phyloP scores from a whole-genome alignment of 2,888 invertebrate species.

The Gisinianus flammeolus region DNA sequence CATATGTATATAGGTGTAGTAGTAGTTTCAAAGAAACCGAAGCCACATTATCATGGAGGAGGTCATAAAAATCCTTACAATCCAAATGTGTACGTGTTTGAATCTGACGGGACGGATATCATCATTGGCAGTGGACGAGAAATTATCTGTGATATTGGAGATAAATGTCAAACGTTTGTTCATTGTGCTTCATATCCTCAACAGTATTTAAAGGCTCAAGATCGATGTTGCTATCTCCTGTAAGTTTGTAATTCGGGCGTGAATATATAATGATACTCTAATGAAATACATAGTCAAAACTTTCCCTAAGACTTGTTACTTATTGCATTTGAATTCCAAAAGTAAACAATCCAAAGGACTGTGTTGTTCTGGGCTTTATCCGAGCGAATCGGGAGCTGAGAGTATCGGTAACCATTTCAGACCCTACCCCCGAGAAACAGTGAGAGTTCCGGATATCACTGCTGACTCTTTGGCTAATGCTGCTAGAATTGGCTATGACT shows the following conservation, averaged over 20 bases:
- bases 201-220: slow-evolving; percentile 47
- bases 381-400: slow-evolving; percentile 28
- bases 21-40: no score
- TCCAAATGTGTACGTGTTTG: slow-evolving; percentile 29
- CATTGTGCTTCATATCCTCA: slow-evolving; percentile 51
- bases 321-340: no score
- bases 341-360: slow-evolving; percentile 49
- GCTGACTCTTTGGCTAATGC: slow-evolving; percentile 49
- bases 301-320: neutral
- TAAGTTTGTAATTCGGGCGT: slow-evolving; percentile 8
- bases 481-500: slow-evolving; percentile 49
- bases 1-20: no score
- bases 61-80: no score
- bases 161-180: slow-evolving; percentile 52
- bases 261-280: neutral
- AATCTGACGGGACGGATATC: neutral
- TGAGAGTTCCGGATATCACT: slow-evolving; percentile 48
- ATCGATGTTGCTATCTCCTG: slow-evolving; percentile 48
- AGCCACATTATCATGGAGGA: no score
- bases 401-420: slow-evolving; percentile 47
- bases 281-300: neutral
- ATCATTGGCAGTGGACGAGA: slow-evolving; percentile 29
- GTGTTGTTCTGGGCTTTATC: slow-evolving; percentile 50
- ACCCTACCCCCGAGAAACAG: slow-evolving; percentile 46
- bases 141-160: slow-evolving; percentile 47